Percentiles rank a stretch among this genome's conserved stretches.
Conservation (phyloP, 2,797 vertebrate genomes). For the Anisognathus igniventris region DNA sequence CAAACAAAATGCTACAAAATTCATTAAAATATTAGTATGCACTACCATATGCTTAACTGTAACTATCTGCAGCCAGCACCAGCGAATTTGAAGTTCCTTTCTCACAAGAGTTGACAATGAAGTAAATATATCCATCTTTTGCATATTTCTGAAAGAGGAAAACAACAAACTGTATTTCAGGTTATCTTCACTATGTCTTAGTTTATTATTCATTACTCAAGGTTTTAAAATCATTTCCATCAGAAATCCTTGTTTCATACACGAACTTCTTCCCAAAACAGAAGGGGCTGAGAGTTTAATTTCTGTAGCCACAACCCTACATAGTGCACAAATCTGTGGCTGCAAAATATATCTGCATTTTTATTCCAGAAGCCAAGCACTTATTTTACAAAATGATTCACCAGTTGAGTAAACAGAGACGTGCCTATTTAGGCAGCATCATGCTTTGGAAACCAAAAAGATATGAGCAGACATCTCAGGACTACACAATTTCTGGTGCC, state of each 20-base stretch:
- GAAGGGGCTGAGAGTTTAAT: background rate
- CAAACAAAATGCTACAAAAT: background rate
- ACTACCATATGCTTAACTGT: background rate
- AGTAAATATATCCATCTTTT: background rate
- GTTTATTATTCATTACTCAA: background rate
- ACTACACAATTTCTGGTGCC: background rate
- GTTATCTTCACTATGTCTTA: background rate
- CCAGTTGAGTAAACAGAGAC: background rate
- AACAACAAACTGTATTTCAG: background rate
- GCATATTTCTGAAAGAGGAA: background rate
- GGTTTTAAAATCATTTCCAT: background rate
- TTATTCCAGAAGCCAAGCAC: background rate
- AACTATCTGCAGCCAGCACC: background rate
- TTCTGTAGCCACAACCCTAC: background rate
- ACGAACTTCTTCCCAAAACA: background rate
- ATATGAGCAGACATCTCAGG: background rate
- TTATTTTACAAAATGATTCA: conserved; percentile 5
- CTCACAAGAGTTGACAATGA: background rate
- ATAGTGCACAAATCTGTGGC: conserved; percentile 1
- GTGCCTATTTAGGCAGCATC: background rate
- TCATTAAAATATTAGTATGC: background rate
- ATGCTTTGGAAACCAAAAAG: background rate
- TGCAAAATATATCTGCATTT: background rate
- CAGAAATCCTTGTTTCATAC: background rate
- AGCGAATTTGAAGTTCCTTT: background rate